Base-by-base conservation (phyloP, 2,113 vertebrate genomes). In the Pardalotus punctatus region DNA sequence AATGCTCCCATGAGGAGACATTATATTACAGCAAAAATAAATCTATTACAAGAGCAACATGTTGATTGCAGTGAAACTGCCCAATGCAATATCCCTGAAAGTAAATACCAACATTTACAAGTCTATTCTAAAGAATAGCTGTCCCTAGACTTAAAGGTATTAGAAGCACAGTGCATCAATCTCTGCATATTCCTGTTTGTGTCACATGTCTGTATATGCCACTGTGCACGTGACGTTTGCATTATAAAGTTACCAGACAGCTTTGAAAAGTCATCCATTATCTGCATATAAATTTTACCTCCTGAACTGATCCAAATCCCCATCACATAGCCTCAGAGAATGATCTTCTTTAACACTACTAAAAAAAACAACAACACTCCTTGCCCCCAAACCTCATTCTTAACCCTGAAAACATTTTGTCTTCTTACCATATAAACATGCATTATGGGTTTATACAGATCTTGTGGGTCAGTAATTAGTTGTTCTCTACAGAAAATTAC, bases 21-120 rank as follows among this genome's bases (percentile, higher is more conserved):
- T 98, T 98, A 98, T 42, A 98, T 98, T 92, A 98, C 97, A 11
- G 98, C 97, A 11, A 98, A 98, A 12, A 98, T 98, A 64, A 98
- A 64, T 98, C 97, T 13, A 98, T 97, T 91, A 98, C 97, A 33
- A 98, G 77, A 14, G 98, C 97, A 4, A 98, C 97, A 96, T 77
- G 95, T 48, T 97, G 94, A 91, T 98, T 98, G 71, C 98, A 98
- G 33, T 21, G 12, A 48, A 92, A 81, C 33, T 74, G 29, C 6
- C 57, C 47, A 40, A 29, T 56, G 29, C 22, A 58, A 29, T 31
- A 53, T 33, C 17, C 27, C 17, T 45, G 18, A 20, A 66, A 43
- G 38, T 36, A 78, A 86, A 66, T 22, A 40, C 5, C 58, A 88
- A 51, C 42, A 76, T 15, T 70, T 31, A 57, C 6, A 61, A 45